Conservation (phyloP, 1,140 invertebrate genomes). For the Lanistes nyassanus region DNA sequence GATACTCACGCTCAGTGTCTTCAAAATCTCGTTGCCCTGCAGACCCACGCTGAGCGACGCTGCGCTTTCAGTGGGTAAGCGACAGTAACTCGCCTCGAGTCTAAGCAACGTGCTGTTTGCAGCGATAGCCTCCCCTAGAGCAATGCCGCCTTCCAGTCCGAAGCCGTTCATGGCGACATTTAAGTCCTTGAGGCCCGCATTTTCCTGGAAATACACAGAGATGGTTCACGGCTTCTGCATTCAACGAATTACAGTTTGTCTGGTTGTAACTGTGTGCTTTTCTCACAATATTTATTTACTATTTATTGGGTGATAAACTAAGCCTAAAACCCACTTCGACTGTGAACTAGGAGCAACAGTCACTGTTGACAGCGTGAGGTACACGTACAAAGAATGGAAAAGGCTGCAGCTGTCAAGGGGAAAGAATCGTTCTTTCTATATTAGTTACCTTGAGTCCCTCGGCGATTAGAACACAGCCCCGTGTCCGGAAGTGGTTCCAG, state of each 20-base stretch:
- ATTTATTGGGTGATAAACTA: no score
- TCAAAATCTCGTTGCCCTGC: conserved; percentile 51
- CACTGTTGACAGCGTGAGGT: no score
- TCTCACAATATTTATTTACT: no score
- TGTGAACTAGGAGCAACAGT: no score
- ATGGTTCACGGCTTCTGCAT: no score
- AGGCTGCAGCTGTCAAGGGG: no score
- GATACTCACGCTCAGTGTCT: conserved; percentile 45
- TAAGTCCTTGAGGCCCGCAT: conserved; percentile 53
- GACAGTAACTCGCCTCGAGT: conserved; percentile 57
- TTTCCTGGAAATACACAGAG: conserved; percentile 46
- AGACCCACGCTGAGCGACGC: conserved; percentile 49
- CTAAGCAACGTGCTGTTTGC: conserved; percentile 51
- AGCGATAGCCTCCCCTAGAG: conserved; percentile 50
- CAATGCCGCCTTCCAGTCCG: conserved; percentile 49
- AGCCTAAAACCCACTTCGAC: no score
- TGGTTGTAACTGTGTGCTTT: no score
- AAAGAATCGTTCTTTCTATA: background rate
- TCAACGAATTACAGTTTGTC: no score
- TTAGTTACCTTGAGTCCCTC: conserved; percentile 51
- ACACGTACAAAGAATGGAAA: no score
- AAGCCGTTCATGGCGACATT: conserved; percentile 58
- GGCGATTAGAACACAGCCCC: conserved; percentile 51
- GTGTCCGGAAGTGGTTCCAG: conserved; percentile 59
- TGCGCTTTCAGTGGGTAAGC: conserved; percentile 51